These are phyloP conservation scores for Agyllia agylla DNA, from an alignment of 2,888 invertebrate species.

Conservation along the genomic window DNA sequence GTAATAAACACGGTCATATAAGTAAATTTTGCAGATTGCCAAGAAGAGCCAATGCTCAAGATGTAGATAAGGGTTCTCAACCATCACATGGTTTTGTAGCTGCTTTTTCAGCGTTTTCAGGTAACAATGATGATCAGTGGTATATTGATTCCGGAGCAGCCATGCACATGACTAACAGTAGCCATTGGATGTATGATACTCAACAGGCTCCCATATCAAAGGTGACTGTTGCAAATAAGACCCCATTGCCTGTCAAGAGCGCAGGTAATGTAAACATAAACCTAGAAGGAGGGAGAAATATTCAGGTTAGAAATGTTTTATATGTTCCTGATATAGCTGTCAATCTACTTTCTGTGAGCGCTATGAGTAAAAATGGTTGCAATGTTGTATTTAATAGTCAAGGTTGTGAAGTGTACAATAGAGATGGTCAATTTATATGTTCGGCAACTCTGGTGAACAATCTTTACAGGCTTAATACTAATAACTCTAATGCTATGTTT, in stretches of 20 bases:
- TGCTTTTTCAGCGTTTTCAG: constrained; percentile 64
- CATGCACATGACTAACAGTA: constrained; percentile 56
- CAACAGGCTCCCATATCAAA: constrained; percentile 43
- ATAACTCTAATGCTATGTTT: not conserved
- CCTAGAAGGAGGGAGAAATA: constrained; percentile 27
- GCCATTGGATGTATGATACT: constrained; percentile 38
- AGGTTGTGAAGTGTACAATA: constrained; percentile 30
- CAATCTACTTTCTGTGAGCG: constrained; percentile 75
- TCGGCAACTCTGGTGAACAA: constrained; percentile 29
- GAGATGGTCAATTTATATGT: not conserved
- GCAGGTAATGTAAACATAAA: constrained; percentile 40
- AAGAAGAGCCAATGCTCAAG: not conserved
- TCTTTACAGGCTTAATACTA: constrained; percentile 24
- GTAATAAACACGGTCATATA: constrained; percentile 52
- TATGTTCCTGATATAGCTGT: constrained; percentile 75
- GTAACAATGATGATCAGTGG: constrained; percentile 27
- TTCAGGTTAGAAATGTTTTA: constrained; percentile 76
- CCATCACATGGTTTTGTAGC: constrained; percentile 45
- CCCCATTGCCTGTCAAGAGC: constrained; percentile 61
- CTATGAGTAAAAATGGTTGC: constrained; percentile 65
- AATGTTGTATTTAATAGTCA: constrained; percentile 62
- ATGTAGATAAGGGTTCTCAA: constrained; percentile 24
- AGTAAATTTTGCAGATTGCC: constrained; percentile 40
- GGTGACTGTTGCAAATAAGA: constrained; percentile 70
- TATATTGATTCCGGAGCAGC: constrained; percentile 72